phyloP scores from a whole-genome alignment of 2,888 invertebrate genomes.

The Lasius fuliginosus region DNA sequence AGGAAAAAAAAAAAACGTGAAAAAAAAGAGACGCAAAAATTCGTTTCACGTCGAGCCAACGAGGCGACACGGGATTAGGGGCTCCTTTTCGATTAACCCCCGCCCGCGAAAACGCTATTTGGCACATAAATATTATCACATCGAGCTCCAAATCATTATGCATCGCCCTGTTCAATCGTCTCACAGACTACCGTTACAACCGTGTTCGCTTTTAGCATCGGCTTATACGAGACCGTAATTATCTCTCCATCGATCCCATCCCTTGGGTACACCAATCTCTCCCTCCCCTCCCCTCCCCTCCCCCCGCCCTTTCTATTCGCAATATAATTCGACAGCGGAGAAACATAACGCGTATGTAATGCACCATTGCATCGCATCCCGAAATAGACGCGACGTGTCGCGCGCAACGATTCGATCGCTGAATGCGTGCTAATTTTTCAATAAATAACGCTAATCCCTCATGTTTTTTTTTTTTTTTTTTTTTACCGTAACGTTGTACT shows the following conservation, averaged over 20 bases:
- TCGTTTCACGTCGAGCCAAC: constrained; percentile 80
- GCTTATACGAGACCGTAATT: constrained; percentile 26
- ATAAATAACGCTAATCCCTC: constrained; percentile 80
- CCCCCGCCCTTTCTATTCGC: background rate
- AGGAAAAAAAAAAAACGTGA: constrained; percentile 70
- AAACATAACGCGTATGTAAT: constrained; percentile 66
- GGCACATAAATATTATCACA: constrained; percentile 86
- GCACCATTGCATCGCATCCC: constrained; percentile 49
- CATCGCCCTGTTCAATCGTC: constrained; percentile 66
- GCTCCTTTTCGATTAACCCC: constrained; percentile 65
- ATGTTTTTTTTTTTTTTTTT: constrained; percentile 36
- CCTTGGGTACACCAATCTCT: constrained; percentile 21
- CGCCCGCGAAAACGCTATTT: constrained; percentile 84
- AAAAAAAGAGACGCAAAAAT: constrained; percentile 77
- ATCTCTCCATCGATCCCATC: constrained; percentile 17
- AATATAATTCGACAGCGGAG: constrained; percentile 60
- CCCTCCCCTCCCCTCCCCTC: constrained; percentile 29
- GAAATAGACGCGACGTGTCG: constrained; percentile 74
- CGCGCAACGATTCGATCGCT: constrained; percentile 76
- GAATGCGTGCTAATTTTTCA: constrained; percentile 71
- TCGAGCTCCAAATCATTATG: constrained; percentile 80
- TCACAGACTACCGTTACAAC: constrained; percentile 53
- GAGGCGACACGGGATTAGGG: constrained; percentile 77
- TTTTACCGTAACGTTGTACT: constrained; percentile 79
- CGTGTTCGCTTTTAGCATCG: constrained; percentile 49